Evolutionary conservation across 2,797 vertebrate genomes (phyloP), one percentile per base, ranked within the genome.

Genomic region (Scleropages formosus): DNA sequence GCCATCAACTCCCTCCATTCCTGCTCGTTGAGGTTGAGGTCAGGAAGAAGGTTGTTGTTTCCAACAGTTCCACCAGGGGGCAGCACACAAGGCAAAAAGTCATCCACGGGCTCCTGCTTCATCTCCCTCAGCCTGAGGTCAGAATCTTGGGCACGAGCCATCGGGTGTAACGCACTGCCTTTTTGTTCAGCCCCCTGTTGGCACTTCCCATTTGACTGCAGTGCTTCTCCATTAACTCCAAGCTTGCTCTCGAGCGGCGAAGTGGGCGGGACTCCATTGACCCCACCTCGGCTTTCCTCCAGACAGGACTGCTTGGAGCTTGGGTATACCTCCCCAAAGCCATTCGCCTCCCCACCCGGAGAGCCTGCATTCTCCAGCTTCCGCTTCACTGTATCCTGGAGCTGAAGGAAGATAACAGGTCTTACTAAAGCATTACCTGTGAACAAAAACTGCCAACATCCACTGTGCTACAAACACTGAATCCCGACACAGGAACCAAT

Each of bases 1-100:
- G 98, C 96, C 78, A 99, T 98, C 78, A 99, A 94, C 86, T 99
- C 97, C 58, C 94, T 96, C 97, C 97, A 99, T 79, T 98, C 97
- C 87, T 98, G 97, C 84, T 98, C 97, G 0, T 98, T 96, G 26
- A 99, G 92, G 89, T 98, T 98, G 71, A 99, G 94, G 90, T 98
- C 97, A 0, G 96, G 94, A 88, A 98, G 96, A 81, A 99, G 87
- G 86, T 93, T 97, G 87, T 93, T 96, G 84, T 91, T 94, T 59
- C 91, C 89, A 6, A 95, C 91, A 58, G 88, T 92, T 4, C 94
- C 91, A 0, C 92, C 95, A 0, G 94, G 74, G 0, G 94, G 96
- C 0, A 95, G 84, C 93, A 96, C 94, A 87, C 95, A 96, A 2
- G 95, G 95, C 72, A 98, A 89, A 76, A 93, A 91, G 84, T 98